phyloP scores from a whole-genome alignment of 1,140 invertebrate species.

The Adelges cooleyi region DNA sequence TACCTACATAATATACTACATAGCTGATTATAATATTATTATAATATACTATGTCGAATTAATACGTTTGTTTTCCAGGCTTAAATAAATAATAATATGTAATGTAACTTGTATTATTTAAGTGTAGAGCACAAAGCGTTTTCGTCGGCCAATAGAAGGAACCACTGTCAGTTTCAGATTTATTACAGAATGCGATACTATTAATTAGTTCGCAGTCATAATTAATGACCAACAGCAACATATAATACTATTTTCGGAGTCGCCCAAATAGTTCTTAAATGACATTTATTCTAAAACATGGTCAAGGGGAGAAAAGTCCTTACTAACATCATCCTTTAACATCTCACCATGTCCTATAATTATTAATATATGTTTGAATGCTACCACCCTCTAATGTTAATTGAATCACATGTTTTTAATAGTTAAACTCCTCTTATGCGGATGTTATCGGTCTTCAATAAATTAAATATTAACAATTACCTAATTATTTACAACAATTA shows the following conservation, averaged over 20 bases:
- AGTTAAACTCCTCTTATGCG: slow-evolving; percentile 19
- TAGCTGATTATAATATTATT: too few species aligned
- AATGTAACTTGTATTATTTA: too few species aligned
- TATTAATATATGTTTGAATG: too few species aligned
- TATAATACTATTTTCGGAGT: neutral
- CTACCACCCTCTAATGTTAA: neutral
- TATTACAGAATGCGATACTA: slow-evolving; percentile 11
- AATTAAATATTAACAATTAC: too few species aligned
- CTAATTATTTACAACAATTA: too few species aligned
- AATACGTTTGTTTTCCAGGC: too few species aligned
- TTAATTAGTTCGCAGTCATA: slow-evolving; percentile 12
- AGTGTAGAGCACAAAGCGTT: neutral
- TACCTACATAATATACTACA: too few species aligned
- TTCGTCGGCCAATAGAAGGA: slow-evolving; percentile 1
- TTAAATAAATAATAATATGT: too few species aligned
- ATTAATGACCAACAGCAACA: slow-evolving; percentile 16
- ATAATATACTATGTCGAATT: too few species aligned
- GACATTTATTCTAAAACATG: slow-evolving; percentile 14
- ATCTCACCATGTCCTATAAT: too few species aligned
- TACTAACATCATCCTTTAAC: too few species aligned
- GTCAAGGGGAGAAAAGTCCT: slow-evolving; percentile 1
- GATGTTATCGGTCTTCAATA: slow-evolving; percentile 17
- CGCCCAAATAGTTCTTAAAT: slow-evolving; percentile 11
- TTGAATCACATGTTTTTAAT: slow-evolving; percentile 6
- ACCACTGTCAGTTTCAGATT: slow-evolving; percentile 13